phyloP scores from a whole-genome alignment of 1,140 invertebrate species.

The Vollenhovia emeryi region DNA sequence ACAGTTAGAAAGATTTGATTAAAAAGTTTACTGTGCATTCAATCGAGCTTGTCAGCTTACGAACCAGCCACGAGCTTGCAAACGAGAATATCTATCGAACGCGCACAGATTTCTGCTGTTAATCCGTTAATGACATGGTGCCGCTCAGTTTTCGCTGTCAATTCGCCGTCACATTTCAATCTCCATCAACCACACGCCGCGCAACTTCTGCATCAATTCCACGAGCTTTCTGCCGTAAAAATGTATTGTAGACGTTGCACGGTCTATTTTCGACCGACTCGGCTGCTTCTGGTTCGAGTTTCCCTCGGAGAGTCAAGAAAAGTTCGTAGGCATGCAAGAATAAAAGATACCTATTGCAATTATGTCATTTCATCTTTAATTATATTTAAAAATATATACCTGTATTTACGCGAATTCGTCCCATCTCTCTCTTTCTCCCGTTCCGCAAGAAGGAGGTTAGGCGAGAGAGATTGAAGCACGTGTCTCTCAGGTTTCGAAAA shows the following conservation, averaged over 20 bases:
- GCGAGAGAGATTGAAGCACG: not conserved
- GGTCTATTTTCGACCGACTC: not conserved
- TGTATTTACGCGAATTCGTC: no score
- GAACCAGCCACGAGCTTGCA: not conserved
- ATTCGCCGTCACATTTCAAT: not conserved
- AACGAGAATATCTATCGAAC: not conserved
- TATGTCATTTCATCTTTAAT: not conserved
- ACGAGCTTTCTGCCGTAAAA: not conserved
- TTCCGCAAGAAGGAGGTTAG: not conserved
- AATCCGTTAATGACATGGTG: not conserved
- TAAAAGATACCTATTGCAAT: not conserved
- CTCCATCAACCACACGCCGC: not conserved
- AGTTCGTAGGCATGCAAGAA: not conserved
- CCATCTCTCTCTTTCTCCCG: not conserved
- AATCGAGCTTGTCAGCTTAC: no score
- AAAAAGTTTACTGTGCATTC: no score
- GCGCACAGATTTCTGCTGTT: not conserved
- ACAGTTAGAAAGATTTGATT: not conserved
- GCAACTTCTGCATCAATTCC: not conserved
- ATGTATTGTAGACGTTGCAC: not conserved
- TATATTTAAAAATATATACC: no score
- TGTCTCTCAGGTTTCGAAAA: not conserved
- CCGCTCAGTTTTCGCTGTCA: not conserved
- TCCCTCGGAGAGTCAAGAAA: not conserved
- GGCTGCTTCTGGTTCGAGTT: not conserved